phyloP scores from a whole-genome alignment of 2,888 invertebrate species.

The Apamea anceps region DNA sequence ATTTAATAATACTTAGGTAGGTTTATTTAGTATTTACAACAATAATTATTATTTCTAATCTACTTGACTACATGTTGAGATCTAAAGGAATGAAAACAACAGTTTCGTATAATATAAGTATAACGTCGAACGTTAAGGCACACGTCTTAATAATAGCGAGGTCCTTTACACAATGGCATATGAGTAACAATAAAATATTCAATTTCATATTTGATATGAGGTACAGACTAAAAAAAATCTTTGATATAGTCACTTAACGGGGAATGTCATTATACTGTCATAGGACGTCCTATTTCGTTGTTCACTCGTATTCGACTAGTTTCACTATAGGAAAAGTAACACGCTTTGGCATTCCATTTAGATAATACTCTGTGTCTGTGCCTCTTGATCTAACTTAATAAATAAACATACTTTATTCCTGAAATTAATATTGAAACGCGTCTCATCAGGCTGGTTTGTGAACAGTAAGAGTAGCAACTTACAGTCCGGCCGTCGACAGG shows the following conservation, averaged over 20 bases:
- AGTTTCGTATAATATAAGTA: constrained; percentile 50
- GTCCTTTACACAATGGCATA: constrained; percentile 21
- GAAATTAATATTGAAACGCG: neutral
- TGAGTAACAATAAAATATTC: neutral
- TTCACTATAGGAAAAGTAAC: neutral
- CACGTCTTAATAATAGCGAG: constrained; percentile 66
- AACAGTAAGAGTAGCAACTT: too few relatives aligned
- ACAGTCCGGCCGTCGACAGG: too few relatives aligned
- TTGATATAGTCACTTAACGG: neutral
- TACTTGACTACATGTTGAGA: constrained; percentile 55
- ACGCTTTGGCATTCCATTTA: constrained; percentile 12
- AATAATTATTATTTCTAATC: constrained; percentile 26
- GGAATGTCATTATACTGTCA: neutral
- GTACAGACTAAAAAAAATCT: neutral
- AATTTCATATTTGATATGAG: neutral
- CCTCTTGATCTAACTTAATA: neutral
- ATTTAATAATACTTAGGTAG: constrained; percentile 14
- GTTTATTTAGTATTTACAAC: constrained; percentile 43
- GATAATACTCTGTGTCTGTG: constrained; percentile 4
- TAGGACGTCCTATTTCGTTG: neutral
- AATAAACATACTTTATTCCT: neutral
- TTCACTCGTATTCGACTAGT: neutral
- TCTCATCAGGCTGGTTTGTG: neutral
- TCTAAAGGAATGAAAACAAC: constrained; percentile 59
- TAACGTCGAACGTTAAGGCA: constrained; percentile 74